These are phyloP conservation scores for Tupiocoris notatus DNA, from an alignment of 2,888 invertebrate genomes.

Conservation along the genomic window DNA sequence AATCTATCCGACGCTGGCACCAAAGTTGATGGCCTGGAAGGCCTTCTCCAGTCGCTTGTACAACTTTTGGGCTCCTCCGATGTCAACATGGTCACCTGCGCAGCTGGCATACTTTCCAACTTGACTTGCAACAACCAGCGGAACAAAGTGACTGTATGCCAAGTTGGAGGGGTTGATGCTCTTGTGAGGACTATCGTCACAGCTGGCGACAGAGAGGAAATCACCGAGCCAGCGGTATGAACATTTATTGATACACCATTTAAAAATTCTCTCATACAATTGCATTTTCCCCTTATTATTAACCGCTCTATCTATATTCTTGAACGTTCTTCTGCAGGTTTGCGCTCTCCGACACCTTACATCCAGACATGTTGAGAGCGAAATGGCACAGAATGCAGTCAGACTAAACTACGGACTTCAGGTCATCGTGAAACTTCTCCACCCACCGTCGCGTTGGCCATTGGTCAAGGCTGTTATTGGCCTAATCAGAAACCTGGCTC, in stretches of 20 bases:
- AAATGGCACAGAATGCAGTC: conserved; percentile 97
- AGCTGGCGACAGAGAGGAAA: conserved; percentile 96
- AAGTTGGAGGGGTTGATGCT: conserved; percentile 93
- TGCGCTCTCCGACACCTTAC: conserved; percentile 97
- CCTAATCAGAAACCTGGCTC: conserved; percentile 91
- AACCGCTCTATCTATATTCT: background rate
- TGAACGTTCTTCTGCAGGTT: conserved; percentile 55
- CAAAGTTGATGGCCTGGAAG: conserved; percentile 89
- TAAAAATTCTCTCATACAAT: background rate
- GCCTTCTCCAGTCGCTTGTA: conserved; percentile 81
- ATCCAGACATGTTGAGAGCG: conserved; percentile 91
- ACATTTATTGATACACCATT: background rate
- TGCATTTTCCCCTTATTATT: background rate
- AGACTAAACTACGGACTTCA: conserved; percentile 86
- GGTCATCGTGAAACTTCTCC: conserved; percentile 90
- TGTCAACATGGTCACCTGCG: conserved; percentile 96
- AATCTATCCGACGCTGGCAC: conserved; percentile 99
- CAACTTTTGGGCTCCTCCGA: conserved; percentile 89
- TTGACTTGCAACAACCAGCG: conserved; percentile 99
- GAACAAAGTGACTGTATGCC: conserved; percentile 77
- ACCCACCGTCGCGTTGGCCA: conserved; percentile 97
- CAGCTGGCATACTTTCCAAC: conserved; percentile 97
- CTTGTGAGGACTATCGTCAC: conserved; percentile 90
- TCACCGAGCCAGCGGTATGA: conserved; percentile 88
- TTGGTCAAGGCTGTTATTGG: conserved; percentile 97